phyloP scores from a whole-genome alignment of 64 coral and sea anemone species.

The Dendronephthya gigantea region DNA sequence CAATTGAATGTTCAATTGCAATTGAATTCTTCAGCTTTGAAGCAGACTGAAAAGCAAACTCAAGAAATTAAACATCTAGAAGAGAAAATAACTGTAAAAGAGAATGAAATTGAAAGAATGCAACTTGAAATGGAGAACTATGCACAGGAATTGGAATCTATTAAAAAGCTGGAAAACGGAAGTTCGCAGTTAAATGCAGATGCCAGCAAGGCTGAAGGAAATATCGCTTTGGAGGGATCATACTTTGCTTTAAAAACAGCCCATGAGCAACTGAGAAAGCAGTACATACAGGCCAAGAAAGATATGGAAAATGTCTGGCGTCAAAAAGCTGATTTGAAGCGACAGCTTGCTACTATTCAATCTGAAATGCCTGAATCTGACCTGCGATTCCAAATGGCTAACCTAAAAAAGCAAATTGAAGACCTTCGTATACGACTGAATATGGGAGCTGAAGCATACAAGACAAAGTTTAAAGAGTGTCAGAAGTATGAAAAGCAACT shows the following conservation, averaged over 20 bases:
- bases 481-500: slow-evolving; percentile 48
- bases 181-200: slow-evolving; percentile 41
- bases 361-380: slow-evolving; percentile 51
- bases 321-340: slow-evolving; percentile 74
- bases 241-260: slow-evolving; percentile 92
- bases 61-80: slow-evolving; percentile 37
- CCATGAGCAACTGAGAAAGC: slow-evolving; percentile 73
- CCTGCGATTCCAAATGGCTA: slow-evolving; percentile 69
- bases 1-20: slow-evolving; percentile 54
- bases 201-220: slow-evolving; percentile 42
- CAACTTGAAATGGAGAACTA: slow-evolving; percentile 34
- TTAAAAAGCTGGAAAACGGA: slow-evolving; percentile 45
- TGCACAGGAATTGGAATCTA: slow-evolving; percentile 31
- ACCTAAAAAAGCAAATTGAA: slow-evolving; percentile 72
- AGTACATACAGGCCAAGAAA: slow-evolving; percentile 68
- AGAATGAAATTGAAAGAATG: slow-evolving; percentile 31
- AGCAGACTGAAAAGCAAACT: slow-evolving; percentile 51
- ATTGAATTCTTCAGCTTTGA: slow-evolving; percentile 39
- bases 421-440: slow-evolving; percentile 74
- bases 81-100: too few relatives aligned
- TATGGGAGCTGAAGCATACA: slow-evolving; percentile 94
- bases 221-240: slow-evolving; percentile 54
- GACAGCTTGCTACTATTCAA: slow-evolving; percentile 51
- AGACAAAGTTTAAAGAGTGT: slow-evolving; percentile 87
- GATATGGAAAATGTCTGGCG: slow-evolving; percentile 73